These are phyloP conservation scores for Notarius quadriscutis DNA, from an alignment of 2,113 vertebrate genomes.

Conservation along the genomic window DNA sequence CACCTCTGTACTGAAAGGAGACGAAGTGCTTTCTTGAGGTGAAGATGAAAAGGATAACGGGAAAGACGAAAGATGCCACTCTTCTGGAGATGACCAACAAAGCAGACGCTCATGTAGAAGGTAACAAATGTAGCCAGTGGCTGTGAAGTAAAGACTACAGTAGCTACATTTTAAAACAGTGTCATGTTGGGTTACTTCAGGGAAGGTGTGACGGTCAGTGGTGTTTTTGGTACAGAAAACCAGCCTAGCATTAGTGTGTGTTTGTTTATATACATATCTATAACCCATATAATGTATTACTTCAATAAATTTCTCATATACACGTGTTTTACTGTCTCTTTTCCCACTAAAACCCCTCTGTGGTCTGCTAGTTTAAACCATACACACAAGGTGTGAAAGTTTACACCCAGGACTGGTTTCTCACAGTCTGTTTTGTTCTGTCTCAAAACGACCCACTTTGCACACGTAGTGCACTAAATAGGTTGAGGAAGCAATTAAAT, in stretches of 20 bases:
- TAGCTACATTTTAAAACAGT: neutral
- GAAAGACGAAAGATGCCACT: constrained; percentile 72
- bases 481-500: neutral
- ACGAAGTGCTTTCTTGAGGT: neutral
- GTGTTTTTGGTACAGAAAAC: neutral
- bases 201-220: neutral
- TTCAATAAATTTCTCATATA: neutral
- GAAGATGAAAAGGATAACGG: constrained; percentile 73
- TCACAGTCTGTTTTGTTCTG: neutral
- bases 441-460: neutral
- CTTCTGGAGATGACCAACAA: constrained; percentile 71
- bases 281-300: neutral
- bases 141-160: neutral
- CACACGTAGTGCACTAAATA: neutral
- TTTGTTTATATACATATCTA: neutral
- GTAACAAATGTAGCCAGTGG: constrained; percentile 46
- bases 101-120: constrained; percentile 62
- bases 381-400: constrained; percentile 7
- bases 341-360: neutral
- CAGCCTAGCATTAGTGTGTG: neutral
- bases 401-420: neutral
- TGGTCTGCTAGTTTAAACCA: neutral
- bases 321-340: neutral
- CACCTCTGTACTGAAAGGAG: neutral
- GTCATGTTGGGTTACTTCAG: neutral